These are phyloP conservation scores for Toxonevra muliebris DNA, from an alignment of 2,888 invertebrate species.

Conservation along the genomic window DNA sequence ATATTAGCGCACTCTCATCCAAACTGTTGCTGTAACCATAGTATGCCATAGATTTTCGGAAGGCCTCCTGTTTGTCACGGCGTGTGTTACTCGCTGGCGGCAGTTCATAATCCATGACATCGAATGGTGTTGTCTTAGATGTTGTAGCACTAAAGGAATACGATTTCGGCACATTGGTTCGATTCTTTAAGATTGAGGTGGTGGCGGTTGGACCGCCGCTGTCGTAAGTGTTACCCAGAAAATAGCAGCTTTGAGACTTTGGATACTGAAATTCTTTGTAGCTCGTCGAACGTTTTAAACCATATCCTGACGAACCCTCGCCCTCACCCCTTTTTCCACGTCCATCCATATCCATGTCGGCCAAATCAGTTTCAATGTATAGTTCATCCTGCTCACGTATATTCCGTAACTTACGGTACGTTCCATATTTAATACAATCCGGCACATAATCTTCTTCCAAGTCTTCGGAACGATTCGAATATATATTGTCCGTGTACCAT, in stretches of 20 bases:
- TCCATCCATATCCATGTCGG: conserved; percentile 10
- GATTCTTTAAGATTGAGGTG: conserved; percentile 57
- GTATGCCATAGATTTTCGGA: conserved; percentile 57
- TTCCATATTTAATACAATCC: conserved; percentile 60
- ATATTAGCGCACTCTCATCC: conserved; percentile 47
- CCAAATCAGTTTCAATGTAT: conserved; percentile 46
- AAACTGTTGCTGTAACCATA: conserved; percentile 57
- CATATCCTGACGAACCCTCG: conserved; percentile 56
- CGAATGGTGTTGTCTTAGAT: conserved; percentile 62
- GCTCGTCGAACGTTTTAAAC: conserved; percentile 60
- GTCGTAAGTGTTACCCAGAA: conserved; percentile 57
- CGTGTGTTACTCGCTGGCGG: conserved; percentile 55
- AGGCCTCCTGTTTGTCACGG: conserved; percentile 59
- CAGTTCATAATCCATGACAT: conserved; percentile 63
- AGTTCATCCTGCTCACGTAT: conserved; percentile 60
- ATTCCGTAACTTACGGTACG: conserved; percentile 57
- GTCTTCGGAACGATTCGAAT: conserved; percentile 64
- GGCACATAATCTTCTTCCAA: conserved; percentile 62
- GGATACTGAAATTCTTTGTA: conserved; percentile 64
- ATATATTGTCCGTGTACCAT: conserved; percentile 66
- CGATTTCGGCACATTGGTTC: conserved; percentile 62
- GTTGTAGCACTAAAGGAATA: conserved; percentile 63
- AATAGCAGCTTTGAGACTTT: conserved; percentile 64
- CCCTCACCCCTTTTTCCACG: conserved; percentile 55
- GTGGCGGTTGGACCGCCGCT: conserved; percentile 43